These are phyloP conservation scores for Bothrops jararaca DNA, from an alignment of 2,113 vertebrate species.

Conservation along the genomic window DNA sequence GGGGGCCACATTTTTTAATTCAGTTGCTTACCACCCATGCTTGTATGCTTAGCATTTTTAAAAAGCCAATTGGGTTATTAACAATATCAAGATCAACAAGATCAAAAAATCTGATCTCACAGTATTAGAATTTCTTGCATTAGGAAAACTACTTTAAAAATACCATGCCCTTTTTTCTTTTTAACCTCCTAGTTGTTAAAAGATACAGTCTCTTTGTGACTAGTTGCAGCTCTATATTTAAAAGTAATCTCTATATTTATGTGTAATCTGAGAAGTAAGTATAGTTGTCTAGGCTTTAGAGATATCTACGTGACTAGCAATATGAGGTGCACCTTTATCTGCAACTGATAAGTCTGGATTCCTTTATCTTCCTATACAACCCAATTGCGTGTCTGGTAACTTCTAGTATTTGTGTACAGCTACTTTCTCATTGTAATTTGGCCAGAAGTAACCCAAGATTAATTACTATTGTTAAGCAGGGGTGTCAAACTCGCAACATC, in stretches of 20 bases:
- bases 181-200: neutral
- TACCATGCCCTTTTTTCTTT: neutral
- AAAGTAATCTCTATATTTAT: neutral
- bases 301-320: neutral
- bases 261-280: neutral
- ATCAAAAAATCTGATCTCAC: neutral
- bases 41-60: neutral
- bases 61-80: neutral
- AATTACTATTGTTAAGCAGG: too few species aligned
- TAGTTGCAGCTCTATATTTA: neutral
- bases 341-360: neutral
- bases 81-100: neutral
- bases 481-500: too few species aligned
- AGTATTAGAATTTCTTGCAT: neutral
- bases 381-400: neutral
- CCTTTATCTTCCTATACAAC: neutral
- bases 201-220: neutral
- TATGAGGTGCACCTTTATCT: neutral
- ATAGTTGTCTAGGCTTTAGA: neutral
- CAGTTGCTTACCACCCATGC: neutral
- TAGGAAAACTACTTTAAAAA: neutral
- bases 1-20: neutral
- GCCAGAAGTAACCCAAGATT: conserved; percentile 30
- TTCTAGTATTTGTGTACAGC: neutral
- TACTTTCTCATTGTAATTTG: neutral